Conservation (phyloP, 2,888 invertebrate species). For the Heliothis peltigera region DNA sequence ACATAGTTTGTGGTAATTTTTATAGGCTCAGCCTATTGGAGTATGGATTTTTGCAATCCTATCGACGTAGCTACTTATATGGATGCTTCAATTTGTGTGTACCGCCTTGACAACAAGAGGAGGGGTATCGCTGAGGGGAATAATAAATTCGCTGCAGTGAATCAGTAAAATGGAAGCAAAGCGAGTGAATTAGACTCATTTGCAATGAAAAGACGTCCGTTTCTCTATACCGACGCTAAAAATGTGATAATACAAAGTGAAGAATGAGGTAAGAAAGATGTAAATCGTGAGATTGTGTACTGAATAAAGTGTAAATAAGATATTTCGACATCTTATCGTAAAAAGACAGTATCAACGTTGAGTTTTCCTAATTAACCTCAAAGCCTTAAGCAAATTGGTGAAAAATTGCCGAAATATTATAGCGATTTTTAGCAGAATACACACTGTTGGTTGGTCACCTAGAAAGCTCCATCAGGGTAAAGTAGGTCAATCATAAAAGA, state of each 20-base stretch:
- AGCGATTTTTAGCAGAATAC: neutral
- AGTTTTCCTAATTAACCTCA: neutral
- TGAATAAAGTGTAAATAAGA: neutral
- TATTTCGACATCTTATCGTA: too few relatives aligned
- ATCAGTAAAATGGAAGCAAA: constrained; percentile 30
- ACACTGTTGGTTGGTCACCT: neutral
- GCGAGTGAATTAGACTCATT: constrained; percentile 28
- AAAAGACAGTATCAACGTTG: neutral
- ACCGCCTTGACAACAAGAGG: constrained; percentile 47
- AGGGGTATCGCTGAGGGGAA: constrained; percentile 15
- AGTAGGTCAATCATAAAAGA: constrained; percentile 48
- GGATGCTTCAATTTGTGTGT: constrained; percentile 10
- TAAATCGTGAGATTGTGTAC: neutral
- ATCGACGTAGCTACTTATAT: constrained; percentile 13
- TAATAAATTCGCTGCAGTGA: constrained; percentile 42
- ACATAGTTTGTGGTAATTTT: constrained; percentile 17
- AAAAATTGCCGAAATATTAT: neutral
- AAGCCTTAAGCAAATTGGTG: neutral
- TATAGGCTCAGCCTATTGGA: constrained; percentile 9
- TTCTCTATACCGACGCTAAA: constrained; percentile 16
- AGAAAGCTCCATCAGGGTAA: constrained; percentile 5
- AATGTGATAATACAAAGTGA: constrained; percentile 18
- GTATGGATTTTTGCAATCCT: constrained; percentile 37
- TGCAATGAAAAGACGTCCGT: constrained; percentile 18
- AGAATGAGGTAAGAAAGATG: neutral